phyloP scores from a whole-genome alignment of 2,888 invertebrate genomes.

The Alcis repandata region DNA sequence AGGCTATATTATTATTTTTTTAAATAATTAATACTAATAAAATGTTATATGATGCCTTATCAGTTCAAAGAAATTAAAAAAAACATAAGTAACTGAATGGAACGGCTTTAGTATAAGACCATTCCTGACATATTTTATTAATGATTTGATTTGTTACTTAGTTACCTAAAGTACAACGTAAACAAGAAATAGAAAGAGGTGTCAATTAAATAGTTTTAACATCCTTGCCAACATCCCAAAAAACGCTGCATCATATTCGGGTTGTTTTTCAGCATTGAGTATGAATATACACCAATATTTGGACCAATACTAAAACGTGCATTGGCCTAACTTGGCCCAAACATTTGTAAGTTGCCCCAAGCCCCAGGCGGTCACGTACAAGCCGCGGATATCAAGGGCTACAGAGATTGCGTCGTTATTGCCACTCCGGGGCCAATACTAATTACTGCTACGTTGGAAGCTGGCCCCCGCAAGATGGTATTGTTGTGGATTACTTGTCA shows the following conservation, averaged over 20 bases:
- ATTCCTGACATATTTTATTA: no score
- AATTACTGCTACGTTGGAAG: conserved; percentile 33
- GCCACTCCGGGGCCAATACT: conserved; percentile 36
- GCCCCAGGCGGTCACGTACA: conserved; percentile 30
- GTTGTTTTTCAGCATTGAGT: neutral
- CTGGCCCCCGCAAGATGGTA: conserved; percentile 14
- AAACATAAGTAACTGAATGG: no score
- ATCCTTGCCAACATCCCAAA: neutral
- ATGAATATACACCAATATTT: neutral
- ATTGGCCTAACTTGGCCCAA: conserved; percentile 23
- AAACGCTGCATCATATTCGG: neutral
- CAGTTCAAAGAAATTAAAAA: no score
- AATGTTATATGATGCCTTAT: no score
- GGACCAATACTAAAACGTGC: neutral
- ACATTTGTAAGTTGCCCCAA: conserved; percentile 17
- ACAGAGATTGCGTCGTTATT: conserved; percentile 39
- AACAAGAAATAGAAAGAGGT: neutral
- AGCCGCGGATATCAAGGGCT: conserved; percentile 36
- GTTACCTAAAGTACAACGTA: no score
- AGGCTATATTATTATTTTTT: no score
- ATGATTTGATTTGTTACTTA: no score
- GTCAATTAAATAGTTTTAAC: neutral
- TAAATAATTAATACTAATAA: no score
- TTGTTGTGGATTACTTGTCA: conserved; percentile 25
- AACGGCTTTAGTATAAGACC: no score